A percentile compares a stretch with the other conserved stretches of the same genome.
phyloP scores from a whole-genome alignment of 2,113 vertebrate genomes.

The Pachycephala philippinensis region DNA sequence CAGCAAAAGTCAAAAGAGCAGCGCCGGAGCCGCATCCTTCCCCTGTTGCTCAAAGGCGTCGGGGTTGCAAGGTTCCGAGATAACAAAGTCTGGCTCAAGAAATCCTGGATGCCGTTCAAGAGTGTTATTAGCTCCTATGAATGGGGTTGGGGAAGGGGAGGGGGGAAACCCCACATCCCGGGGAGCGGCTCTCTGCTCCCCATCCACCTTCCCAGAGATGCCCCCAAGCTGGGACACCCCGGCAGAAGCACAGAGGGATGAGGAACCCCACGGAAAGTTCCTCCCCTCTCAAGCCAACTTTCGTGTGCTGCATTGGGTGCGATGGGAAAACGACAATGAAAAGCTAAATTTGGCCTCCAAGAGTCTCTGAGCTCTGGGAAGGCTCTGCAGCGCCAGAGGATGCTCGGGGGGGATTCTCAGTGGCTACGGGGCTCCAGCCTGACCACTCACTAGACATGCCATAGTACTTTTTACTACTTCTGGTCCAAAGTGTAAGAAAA shows the following conservation, averaged over 20 bases:
- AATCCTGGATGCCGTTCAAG: conserved; percentile 38
- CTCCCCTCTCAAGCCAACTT: accelerated
- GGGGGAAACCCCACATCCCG: accelerated
- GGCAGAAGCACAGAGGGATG: accelerated
- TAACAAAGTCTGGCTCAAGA: conserved; percentile 44
- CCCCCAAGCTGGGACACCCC: not conserved
- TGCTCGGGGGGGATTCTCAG: accelerated
- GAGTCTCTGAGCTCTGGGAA: not conserved
- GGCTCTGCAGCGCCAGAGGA: not conserved
- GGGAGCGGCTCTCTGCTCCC: not conserved
- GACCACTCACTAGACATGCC: not conserved
- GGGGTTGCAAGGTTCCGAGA: not conserved
- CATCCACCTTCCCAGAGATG: accelerated
- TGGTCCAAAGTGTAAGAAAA: not conserved
- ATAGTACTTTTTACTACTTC: not conserved
- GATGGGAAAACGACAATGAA: accelerated
- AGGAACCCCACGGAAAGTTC: accelerated
- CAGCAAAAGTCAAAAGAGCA: conserved; percentile 55
- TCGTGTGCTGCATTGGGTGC: no score
- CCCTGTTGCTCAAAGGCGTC: conserved; percentile 2
- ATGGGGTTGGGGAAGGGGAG: not conserved
- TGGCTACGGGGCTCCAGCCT: not conserved
- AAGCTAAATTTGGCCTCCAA: not conserved
- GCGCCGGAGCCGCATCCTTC: not conserved
- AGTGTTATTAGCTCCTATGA: not conserved